phyloP scores from a whole-genome alignment of 2,113 vertebrate species.

The Trogon surrucura region DNA sequence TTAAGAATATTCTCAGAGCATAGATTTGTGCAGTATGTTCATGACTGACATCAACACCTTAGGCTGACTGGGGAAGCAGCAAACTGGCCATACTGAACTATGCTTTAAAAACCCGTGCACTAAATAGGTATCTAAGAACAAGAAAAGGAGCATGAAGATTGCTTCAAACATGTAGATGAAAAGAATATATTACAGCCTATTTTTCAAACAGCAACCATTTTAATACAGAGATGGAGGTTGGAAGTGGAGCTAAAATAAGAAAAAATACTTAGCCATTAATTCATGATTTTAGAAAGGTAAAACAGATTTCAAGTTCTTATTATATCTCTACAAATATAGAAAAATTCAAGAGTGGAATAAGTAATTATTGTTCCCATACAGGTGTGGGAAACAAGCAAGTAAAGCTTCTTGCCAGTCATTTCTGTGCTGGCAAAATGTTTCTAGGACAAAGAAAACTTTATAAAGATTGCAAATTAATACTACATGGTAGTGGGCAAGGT shows the following conservation, averaged over 20 bases:
- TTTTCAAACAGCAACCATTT: constrained; percentile 19
- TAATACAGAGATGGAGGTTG: not conserved
- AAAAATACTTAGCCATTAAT: not conserved
- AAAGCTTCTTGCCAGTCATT: not conserved
- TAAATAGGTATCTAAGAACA: constrained; percentile 18
- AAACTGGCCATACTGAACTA: not conserved
- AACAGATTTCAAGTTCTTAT: constrained; percentile 14
- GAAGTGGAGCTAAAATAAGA: not conserved
- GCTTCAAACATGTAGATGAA: not conserved
- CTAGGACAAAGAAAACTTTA: not conserved
- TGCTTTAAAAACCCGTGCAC: not conserved
- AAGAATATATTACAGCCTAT: constrained; percentile 6
- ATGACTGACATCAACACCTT: not conserved
- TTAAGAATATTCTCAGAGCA: not conserved
- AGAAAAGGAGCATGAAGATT: constrained; percentile 29
- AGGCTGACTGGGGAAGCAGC: not conserved
- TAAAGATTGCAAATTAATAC: not conserved
- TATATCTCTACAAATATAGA: not conserved
- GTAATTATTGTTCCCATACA: constrained; percentile 4
- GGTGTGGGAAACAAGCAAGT: not conserved
- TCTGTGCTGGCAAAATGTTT: not conserved
- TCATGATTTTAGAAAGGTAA: constrained; percentile 45
- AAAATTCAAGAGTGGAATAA: constrained; percentile 22
- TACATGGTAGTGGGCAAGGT: not conserved
- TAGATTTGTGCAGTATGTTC: not conserved